Evolutionary conservation across 64 coral and sea anemone genomes (phyloP), one percentile per base, ranked within the genome.

Genomic region (Platygyra sinensis): DNA sequence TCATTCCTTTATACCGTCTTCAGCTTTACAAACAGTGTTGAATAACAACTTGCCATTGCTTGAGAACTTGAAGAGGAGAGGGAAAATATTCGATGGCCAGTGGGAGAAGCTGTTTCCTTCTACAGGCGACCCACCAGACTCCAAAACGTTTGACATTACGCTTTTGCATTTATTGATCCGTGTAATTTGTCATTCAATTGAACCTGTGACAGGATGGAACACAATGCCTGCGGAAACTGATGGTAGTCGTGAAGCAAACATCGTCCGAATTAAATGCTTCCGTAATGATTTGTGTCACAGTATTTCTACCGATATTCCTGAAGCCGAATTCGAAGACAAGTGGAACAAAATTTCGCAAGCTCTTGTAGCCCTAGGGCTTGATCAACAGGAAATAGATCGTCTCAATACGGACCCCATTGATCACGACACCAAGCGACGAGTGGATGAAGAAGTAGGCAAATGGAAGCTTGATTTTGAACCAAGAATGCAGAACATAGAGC

Each of bases 81-180:
- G 73, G 8, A 87, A 71, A 46, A 22, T 94, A 78, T 69, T 67
- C 73, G 87, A 79, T 52, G 30, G 20, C 7, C 88, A 94, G 17
- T 94, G 93, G 93, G 52, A 86, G 27, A 25, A n/a, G 60, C 32
- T 94, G n/a, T 94, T 69, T 91, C 93, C 88, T 39, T 7, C 30
- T 13, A 62, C 88, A 2, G 93, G 80, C 3, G 64, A 86, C 4
- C 33, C 49, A 24, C 86, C 92, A 28, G 79, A 77, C 19, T 60
- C 69, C 17, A 62, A 46, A 7, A 50, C 74, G 2, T 94, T 91
- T 80, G 93, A 94, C 51, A 94, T 94, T 38, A 91, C 93, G 1
- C 79, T 94, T 73, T 52, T 94, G 75, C 77, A 87, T 77, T 39
- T 94, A 8, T 78, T 94, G 32, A 36, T 95, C 49, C 76, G 89